Conservation (phyloP, 2,888 invertebrate species). For the Phragmatobia fuliginosa region DNA sequence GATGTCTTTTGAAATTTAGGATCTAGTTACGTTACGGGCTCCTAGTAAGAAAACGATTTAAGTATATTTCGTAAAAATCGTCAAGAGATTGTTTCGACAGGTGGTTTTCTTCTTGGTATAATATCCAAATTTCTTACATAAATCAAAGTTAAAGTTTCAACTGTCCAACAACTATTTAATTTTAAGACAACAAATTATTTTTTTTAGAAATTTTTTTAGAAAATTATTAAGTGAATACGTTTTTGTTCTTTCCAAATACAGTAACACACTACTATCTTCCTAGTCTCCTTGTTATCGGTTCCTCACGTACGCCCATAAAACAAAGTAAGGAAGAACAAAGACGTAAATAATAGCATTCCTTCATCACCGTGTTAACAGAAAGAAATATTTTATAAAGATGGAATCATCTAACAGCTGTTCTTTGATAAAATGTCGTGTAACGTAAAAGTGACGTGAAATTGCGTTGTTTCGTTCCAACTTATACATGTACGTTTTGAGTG, state of each 20-base stretch:
- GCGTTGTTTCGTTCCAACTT: slow-evolving; percentile 70
- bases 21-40: too few relatives aligned
- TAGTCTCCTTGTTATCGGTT: neutral
- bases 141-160: too few relatives aligned
- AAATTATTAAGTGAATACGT: neutral
- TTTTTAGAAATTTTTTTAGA: too few relatives aligned
- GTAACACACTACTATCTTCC: neutral
- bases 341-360: slow-evolving; percentile 37
- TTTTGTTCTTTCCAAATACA: neutral
- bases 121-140: too few relatives aligned
- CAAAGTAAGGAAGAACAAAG: slow-evolving; percentile 30
- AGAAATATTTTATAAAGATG: slow-evolving; percentile 63
- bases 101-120: neutral
- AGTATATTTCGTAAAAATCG: too few relatives aligned
- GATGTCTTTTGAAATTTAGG: too few relatives aligned
- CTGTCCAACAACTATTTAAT: too few relatives aligned
- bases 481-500: slow-evolving; percentile 54
- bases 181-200: too few relatives aligned
- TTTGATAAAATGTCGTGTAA: slow-evolving; percentile 66
- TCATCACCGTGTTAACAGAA: slow-evolving; percentile 53
- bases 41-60: too few relatives aligned
- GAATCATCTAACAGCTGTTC: slow-evolving; percentile 59
- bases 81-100: too few relatives aligned
- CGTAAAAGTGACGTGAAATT: slow-evolving; percentile 70
- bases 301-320: slow-evolving; percentile 4